Evolutionary conservation across 2,797 vertebrate species (phyloP).

Genomic region (Syndactyla subalaris): DNA sequence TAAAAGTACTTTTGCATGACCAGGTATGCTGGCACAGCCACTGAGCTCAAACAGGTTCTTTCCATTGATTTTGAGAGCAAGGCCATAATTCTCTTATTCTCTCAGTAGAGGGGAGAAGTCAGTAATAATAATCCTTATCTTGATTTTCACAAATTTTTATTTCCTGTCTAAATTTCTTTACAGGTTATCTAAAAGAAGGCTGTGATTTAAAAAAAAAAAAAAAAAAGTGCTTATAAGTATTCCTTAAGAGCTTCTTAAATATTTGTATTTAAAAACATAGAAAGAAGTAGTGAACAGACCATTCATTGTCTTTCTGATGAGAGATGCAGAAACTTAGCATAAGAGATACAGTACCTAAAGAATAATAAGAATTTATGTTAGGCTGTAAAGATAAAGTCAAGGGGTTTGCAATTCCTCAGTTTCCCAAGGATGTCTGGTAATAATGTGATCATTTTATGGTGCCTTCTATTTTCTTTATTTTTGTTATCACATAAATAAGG

Average conservation of each 20-base stretch:
- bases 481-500: constrained; percentile 61
- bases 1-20: background rate
- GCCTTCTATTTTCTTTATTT: constrained; percentile 67
- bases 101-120: background rate
- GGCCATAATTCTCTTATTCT: background rate
- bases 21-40: background rate
- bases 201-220: too few species aligned
- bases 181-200: background rate
- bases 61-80: background rate
- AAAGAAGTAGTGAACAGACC: background rate
- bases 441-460: background rate
- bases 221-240: background rate
- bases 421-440: constrained; percentile 6
- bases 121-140: background rate
- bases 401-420: background rate
- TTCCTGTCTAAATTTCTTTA: background rate
- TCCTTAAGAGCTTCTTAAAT: background rate
- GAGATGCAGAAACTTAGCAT: background rate
- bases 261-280: background rate
- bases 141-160: background rate
- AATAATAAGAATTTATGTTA: background rate
- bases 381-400: constrained; percentile 21
- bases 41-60: background rate
- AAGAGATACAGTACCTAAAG: background rate
- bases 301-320: background rate